Percentiles rank a stretch among this genome's conserved stretches.
phyloP scores from a whole-genome alignment of 2,888 invertebrate species.

The Gibbula magus region DNA sequence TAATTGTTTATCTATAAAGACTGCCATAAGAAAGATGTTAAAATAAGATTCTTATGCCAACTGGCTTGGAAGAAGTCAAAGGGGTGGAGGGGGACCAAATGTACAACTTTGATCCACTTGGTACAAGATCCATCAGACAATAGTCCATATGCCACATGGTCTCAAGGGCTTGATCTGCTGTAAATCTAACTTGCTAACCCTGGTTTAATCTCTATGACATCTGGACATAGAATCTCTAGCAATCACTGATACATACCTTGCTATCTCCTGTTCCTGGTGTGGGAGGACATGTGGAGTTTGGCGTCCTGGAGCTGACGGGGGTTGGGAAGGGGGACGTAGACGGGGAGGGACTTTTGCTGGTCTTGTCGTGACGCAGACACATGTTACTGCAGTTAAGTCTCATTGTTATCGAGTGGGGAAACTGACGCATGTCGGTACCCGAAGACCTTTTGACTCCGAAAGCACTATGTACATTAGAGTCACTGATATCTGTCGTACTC shows the following conservation, averaged over 20 bases:
- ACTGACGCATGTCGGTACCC: neutral
- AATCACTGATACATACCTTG: conserved; percentile 46
- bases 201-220: conserved; percentile 22
- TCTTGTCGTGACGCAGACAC: conserved; percentile 13
- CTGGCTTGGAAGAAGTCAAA: no score
- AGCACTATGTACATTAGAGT: conserved; percentile 58
- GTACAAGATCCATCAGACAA: no score
- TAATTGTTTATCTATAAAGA: no score
- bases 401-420: conserved; percentile 16
- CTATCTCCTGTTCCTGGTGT: conserved; percentile 77
- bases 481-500: conserved; percentile 73
- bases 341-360: conserved; percentile 40
- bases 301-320: conserved; percentile 79
- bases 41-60: no score
- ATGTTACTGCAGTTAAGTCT: conserved; percentile 30
- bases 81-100: no score
- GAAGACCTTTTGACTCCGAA: conserved; percentile 22
- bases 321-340: conserved; percentile 73
- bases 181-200: neutral
- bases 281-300: conserved; percentile 79
- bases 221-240: conserved; percentile 26
- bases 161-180: neutral
- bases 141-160: neutral
- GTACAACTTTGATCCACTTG: no score
- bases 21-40: no score